Evolutionary conservation across 2,888 invertebrate species (phyloP).

Genomic region (Himalopsyche anomala): DNA sequence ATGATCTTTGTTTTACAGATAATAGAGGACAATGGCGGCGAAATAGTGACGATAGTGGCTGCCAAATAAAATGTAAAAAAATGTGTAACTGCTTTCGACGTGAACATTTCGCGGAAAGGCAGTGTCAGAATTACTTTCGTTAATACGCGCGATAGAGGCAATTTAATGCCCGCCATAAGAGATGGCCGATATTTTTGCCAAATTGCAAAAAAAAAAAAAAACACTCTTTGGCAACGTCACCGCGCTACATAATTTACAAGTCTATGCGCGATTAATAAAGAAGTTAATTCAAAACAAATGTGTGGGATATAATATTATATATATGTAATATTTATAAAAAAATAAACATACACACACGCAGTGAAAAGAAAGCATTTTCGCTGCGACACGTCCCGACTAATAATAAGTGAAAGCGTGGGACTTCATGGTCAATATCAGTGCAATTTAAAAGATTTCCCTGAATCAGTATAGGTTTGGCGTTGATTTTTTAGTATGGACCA

Average conservation of each 20-base stretch:
- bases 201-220: not conserved
- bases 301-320: conserved; percentile 20
- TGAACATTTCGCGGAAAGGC: too few relatives aligned
- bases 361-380: conserved; percentile 33
- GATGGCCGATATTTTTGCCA: conserved; percentile 18
- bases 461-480: not conserved
- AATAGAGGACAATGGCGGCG: too few relatives aligned
- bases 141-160: not conserved
- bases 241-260: conserved; percentile 31
- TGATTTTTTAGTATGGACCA: not conserved
- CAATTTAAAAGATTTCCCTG: conserved; percentile 3
- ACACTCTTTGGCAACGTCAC: conserved; percentile 26
- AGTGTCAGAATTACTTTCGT: too few relatives aligned
- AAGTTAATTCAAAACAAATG: conserved; percentile 37
- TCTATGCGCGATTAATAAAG: conserved; percentile 33
- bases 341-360: conserved; percentile 9
- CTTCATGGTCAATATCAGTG: conserved; percentile 36
- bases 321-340: not conserved
- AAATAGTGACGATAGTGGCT: too few relatives aligned
- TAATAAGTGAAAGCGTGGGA: conserved; percentile 27
- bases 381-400: conserved; percentile 25
- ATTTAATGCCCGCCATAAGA: conserved; percentile 1
- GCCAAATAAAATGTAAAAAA: too few relatives aligned
- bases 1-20: too few relatives aligned
- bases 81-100: too few relatives aligned